phyloP scores from a whole-genome alignment of 2,888 invertebrate species.

The Gastracanthus pulcherrimus region DNA sequence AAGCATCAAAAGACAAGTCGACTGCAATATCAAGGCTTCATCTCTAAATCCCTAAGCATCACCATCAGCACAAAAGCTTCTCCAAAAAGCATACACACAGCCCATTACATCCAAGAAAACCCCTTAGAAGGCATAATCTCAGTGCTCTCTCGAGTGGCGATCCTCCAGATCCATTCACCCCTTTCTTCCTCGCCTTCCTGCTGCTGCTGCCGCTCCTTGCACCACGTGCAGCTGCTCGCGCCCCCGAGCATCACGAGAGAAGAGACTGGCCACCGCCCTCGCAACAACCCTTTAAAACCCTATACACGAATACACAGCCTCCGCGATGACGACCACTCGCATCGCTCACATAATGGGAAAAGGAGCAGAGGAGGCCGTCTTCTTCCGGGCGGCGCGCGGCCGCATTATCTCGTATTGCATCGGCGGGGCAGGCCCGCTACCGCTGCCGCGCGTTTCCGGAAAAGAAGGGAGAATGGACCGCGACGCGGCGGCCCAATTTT shows the following conservation, averaged over 20 bases:
- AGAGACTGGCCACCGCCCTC: background rate
- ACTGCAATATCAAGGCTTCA: too few species aligned
- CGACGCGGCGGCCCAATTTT: slow-evolving; percentile 6
- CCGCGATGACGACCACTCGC: background rate
- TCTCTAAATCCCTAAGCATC: too few species aligned
- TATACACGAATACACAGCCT: background rate
- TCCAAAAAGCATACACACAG: background rate
- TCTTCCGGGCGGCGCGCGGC: slow-evolving; percentile 22
- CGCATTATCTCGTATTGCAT: slow-evolving; percentile 57
- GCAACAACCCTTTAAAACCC: slow-evolving; percentile 43
- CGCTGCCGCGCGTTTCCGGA: slow-evolving; percentile 54
- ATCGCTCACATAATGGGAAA: slow-evolving; percentile 15
- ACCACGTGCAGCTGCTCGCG: slow-evolving; percentile 8
- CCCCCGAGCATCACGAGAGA: background rate
- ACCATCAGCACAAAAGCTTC: too few species aligned
- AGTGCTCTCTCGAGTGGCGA: background rate
- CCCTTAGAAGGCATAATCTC: background rate
- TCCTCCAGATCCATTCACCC: too few species aligned
- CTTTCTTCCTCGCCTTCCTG: slow-evolving; percentile 22
- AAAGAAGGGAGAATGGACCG: slow-evolving; percentile 48
- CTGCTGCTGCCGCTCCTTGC: background rate
- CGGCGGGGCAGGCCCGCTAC: too few species aligned
- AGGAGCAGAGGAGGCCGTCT: slow-evolving; percentile 7
- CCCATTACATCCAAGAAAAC: background rate
- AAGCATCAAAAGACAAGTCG: too few species aligned